phyloP scores from a whole-genome alignment of 2,113 vertebrate species.

The Alexandromys fortis region DNA sequence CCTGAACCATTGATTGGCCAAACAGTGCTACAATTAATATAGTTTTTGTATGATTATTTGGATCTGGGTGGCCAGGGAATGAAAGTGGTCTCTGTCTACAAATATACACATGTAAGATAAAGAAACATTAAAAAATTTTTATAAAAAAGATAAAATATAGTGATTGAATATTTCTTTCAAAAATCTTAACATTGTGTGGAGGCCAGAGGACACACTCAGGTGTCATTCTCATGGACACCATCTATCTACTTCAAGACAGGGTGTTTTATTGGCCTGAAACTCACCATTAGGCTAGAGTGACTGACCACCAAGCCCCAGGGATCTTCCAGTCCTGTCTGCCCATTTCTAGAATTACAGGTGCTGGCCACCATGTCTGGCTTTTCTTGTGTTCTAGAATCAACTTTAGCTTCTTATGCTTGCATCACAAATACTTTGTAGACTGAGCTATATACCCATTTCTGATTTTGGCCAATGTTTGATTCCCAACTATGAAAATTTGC shows the following conservation, averaged over 20 bases:
- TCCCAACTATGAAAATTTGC: not conserved
- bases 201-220: not conserved
- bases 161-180: not conserved
- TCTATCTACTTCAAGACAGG: not conserved
- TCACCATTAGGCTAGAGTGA: not conserved
- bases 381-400: not conserved
- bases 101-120: not conserved
- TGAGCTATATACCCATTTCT: too few relatives aligned
- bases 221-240: not conserved
- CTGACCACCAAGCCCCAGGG: not conserved
- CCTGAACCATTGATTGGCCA: too few relatives aligned
- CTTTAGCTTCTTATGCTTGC: not conserved
- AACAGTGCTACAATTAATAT: too few relatives aligned
- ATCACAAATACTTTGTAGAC: not conserved
- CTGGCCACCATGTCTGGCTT: not conserved
- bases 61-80: too few relatives aligned
- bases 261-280: not conserved
- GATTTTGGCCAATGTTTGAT: not conserved
- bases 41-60: too few relatives aligned
- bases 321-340: too few relatives aligned
- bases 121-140: not conserved
- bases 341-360: not conserved
- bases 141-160: not conserved
- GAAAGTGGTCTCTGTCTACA: not conserved
- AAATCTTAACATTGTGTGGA: not conserved